Evolutionary conservation across 2,113 vertebrate species (phyloP), one percentile per base, ranked within the genome.

Genomic region (Scopus umbretta): DNA sequence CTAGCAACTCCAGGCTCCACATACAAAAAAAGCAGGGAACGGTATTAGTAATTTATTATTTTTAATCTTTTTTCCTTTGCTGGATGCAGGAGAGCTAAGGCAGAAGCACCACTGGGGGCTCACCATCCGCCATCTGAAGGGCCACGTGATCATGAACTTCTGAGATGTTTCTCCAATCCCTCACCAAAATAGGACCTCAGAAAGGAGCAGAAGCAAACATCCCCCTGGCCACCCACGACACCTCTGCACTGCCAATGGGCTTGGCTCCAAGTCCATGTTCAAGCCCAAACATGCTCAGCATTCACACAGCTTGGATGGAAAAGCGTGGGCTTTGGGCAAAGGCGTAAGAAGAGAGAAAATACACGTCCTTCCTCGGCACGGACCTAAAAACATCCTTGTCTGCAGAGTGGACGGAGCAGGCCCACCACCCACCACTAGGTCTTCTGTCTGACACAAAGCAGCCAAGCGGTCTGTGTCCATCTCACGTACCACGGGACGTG

Each of bases 311-410:
- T 73, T 49, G 72, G 72, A 53, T 66, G 50, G 40, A 91, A 89
- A 81, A 65, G 15, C 1, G 0, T 70, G 63, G 52, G 36, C 22
- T 96, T 88, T 74, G 30, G 5, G 15, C 25, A n/a, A 66, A 91
- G 32, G 53, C 0, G 0, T 78, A 56, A 49, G 53, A 56, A 56
- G 68, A 53, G 68, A 87, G 61, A 91, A 92, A 95, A 81, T 7
- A 15, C 0, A 4, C 1, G 0, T 74, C 13, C 27, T 36, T 81
- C 30, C 59, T 76, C 8, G 0, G 32, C 66, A 36, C 38, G 58
- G 47, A 27, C 30, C 67, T 72, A 68, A 76, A 75, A 32, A 26
- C 34, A 32, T 40, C 42, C 61, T 42, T 65, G 86, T 78, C 73
- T 66, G 65, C 45, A 9, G 45, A 52, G 45, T 6, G 50, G 55